Evolutionary conservation across 2,113 vertebrate species (phyloP).

Genomic region (Plestiodon gilberti): DNA sequence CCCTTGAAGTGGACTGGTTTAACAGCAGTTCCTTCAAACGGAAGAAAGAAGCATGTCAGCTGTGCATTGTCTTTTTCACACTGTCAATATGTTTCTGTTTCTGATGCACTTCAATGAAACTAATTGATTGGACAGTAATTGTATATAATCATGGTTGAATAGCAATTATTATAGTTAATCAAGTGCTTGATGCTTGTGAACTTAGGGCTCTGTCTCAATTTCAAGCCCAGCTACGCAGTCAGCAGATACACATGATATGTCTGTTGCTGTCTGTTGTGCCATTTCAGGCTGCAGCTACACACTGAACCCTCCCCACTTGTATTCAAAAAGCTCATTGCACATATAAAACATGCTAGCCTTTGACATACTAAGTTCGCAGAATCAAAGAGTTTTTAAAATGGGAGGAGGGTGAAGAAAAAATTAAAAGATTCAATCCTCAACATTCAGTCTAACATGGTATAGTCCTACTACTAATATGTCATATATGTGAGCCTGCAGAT

Average conservation of each 20-base stretch:
- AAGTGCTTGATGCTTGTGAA: conserved; percentile 39
- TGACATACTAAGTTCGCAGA: no score
- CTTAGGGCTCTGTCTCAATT: conserved; percentile 15
- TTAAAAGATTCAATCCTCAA: background rate
- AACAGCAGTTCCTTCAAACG: conserved; percentile 61
- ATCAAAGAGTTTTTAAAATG: background rate
- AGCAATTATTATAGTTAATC: conserved; percentile 56
- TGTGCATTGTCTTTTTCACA: conserved; percentile 45
- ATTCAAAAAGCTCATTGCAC: background rate
- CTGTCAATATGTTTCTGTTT: conserved; percentile 69
- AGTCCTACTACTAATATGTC: no score
- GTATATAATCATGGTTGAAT: conserved; percentile 48
- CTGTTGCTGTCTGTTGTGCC: background rate
- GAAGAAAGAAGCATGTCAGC: conserved; percentile 58
- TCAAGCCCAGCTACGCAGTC: background rate
- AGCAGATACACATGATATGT: background rate
- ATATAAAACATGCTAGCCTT: background rate
- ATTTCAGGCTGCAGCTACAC: background rate
- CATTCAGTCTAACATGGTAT: background rate
- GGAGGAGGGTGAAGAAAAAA: background rate
- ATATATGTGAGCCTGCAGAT: no score
- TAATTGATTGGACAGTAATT: conserved; percentile 63
- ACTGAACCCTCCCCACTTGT: background rate
- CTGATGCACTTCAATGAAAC: conserved; percentile 63
- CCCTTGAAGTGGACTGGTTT: conserved; percentile 62